Evolutionary conservation across 2,888 invertebrate genomes (phyloP).

Genomic region (Spisula solida): DNA sequence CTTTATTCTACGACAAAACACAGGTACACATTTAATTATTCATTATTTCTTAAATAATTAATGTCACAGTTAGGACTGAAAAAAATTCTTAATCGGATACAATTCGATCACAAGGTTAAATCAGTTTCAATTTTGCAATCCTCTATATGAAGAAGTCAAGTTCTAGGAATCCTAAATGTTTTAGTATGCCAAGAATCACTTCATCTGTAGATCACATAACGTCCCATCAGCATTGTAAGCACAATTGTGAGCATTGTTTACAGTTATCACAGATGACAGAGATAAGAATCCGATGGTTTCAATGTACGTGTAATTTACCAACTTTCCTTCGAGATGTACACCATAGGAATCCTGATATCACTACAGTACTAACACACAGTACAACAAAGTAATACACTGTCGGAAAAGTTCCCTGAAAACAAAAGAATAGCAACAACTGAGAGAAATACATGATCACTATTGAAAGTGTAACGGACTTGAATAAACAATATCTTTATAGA

Average conservation of each 20-base stretch:
- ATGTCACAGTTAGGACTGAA: too few relatives aligned
- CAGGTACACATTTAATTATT: too few relatives aligned
- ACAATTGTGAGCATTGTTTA: background rate
- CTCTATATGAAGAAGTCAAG: too few relatives aligned
- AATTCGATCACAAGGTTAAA: too few relatives aligned
- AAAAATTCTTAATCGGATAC: too few relatives aligned
- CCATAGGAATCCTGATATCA: conserved; percentile 75
- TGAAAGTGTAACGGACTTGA: too few relatives aligned
- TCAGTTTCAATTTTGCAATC: too few relatives aligned
- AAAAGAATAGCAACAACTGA: conserved; percentile 10
- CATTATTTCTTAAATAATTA: too few relatives aligned
- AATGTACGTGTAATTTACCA: conserved; percentile 51
- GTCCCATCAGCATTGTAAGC: background rate
- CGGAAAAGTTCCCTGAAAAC: conserved; percentile 79
- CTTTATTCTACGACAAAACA: too few relatives aligned
- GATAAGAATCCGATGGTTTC: background rate
- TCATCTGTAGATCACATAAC: background rate
- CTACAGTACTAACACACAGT: conserved; percentile 70
- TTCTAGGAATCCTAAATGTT: too few relatives aligned
- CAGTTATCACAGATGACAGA: background rate
- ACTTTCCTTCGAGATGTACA: conserved; percentile 76
- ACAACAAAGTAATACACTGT: conserved; percentile 69
- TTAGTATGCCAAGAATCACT: background rate
- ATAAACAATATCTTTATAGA: too few relatives aligned
- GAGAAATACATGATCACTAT: too few relatives aligned